Base-by-base conservation (phyloP, 2,113 vertebrate genomes). In the Boleophthalmus pectinirostris region DNA sequence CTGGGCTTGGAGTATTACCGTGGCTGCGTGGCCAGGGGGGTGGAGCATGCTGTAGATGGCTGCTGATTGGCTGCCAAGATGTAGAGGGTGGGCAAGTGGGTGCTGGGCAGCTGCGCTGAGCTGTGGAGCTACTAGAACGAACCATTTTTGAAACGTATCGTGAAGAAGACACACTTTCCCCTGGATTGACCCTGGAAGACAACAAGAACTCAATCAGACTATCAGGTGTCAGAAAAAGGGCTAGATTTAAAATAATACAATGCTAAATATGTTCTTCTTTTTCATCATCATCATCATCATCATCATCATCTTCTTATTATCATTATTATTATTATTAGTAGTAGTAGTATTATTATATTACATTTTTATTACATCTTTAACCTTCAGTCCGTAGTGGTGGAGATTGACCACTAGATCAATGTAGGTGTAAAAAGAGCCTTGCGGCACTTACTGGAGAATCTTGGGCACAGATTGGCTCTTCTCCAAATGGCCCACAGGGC, bases 401-500 rank as follows among this genome's bases (percentile, higher is more conserved):
- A 56, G 21, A 56, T 3, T 23, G 54, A n/a, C 9, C 54, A 24
- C 3, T 38, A 20, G 35, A 21, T 21, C 20, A 43, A 66, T 45
- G 12, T 3, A 21, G 35, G 6, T 3, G 16, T 20, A 47, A 20
- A 16, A 16, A 25, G 45, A 47, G 10, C 13, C 61, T 15, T 49
- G 3, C 46, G 53, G 60, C 16, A 98, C 92, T 96, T 92, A 68
- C 96, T 94, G 94, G 66, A 94, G 89, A 67, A 96, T 95, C 85
- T 96, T 98, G 84, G 95, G 92, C 77, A 96, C 92, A 77, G 96
- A 96, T 76, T 95, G 94, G 0, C 90, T 95, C 87, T 96, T 96
- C 83, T 95, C 95, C 0, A 94, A 85, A 77, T 94, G 95, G 58
- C 98, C 97, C 72, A 98, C 95, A 0, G 97, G 98, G 82, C 98